phyloP scores from a whole-genome alignment of 2,797 vertebrate genomes.

The Mormyrops attenuatus region DNA sequence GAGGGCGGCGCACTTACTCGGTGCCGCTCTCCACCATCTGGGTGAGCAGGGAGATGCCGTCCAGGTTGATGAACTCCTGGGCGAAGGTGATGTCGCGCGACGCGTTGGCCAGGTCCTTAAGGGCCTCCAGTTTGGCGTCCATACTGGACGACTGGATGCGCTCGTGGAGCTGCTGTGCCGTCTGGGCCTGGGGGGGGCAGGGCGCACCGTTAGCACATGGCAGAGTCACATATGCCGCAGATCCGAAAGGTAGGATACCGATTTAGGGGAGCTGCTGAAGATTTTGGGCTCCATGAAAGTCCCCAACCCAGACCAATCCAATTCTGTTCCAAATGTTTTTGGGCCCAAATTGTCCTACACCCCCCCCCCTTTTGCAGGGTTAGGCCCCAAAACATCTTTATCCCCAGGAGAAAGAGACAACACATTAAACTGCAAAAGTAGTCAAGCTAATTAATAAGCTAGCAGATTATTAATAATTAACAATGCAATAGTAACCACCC shows the following conservation, averaged over 20 bases:
- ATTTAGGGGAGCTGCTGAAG: background rate
- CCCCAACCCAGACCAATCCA: background rate
- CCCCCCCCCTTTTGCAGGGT: background rate
- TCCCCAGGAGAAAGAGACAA: background rate
- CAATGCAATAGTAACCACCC: background rate
- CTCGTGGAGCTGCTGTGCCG: slow-evolving; percentile 83
- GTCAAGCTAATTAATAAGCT: background rate
- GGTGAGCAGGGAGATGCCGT: slow-evolving; percentile 90
- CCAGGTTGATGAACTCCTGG: slow-evolving; percentile 96
- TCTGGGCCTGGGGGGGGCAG: slow-evolving; percentile 70
- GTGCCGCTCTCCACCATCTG: slow-evolving; percentile 98
- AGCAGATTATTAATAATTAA: background rate
- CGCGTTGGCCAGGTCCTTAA: slow-evolving; percentile 89
- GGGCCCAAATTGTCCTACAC: background rate
- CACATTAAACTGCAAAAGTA: background rate
- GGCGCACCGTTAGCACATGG: background rate
- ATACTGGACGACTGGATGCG: slow-evolving; percentile 96
- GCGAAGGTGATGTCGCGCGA: slow-evolving; percentile 93
- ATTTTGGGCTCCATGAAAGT: background rate
- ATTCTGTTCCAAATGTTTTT: background rate
- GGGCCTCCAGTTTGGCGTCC: slow-evolving; percentile 91
- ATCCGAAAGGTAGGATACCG: background rate
- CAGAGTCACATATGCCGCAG: background rate
- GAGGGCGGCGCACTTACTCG: slow-evolving; percentile 72
- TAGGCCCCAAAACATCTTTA: background rate